Evolutionary conservation across 2,113 vertebrate species (phyloP).

Genomic region (Nyctereutes procyonoides): DNA sequence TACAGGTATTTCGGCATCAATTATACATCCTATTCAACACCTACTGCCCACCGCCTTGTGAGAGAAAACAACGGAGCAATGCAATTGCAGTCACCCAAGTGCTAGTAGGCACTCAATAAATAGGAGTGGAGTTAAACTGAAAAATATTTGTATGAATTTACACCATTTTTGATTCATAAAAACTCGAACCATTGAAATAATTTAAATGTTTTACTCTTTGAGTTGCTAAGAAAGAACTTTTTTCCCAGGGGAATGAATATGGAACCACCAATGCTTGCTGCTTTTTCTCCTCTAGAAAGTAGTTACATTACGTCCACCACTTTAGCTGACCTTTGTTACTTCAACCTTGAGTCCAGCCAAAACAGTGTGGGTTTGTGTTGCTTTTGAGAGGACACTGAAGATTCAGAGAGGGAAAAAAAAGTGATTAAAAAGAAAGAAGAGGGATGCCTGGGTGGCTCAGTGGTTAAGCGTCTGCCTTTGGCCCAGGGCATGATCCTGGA

Average conservation of each 20-base stretch:
- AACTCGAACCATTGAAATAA: neutral
- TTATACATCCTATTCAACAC: neutral
- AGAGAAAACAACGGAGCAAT: neutral
- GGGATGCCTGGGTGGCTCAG: too few relatives aligned
- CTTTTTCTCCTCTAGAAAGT: neutral
- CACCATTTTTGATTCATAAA: neutral
- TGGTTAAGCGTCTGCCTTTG: too few relatives aligned
- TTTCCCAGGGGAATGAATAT: neutral
- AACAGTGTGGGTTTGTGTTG: neutral
- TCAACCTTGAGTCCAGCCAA: neutral
- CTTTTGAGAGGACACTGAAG: neutral
- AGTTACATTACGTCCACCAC: neutral
- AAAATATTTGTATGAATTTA: neutral
- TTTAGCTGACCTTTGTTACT: neutral
- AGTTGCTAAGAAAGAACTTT: neutral
- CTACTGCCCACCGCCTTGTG: neutral
- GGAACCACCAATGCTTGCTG: neutral
- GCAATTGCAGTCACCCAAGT: neutral
- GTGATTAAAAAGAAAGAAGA: neutral
- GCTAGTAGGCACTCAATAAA: neutral
- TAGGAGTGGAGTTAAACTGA: neutral
- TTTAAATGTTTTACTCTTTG: neutral
- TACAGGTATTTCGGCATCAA: neutral
- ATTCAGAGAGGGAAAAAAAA: neutral
- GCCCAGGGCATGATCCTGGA: too few relatives aligned